Conservation (phyloP, 2,797 vertebrate species). For the Eremophila alpestris region DNA sequence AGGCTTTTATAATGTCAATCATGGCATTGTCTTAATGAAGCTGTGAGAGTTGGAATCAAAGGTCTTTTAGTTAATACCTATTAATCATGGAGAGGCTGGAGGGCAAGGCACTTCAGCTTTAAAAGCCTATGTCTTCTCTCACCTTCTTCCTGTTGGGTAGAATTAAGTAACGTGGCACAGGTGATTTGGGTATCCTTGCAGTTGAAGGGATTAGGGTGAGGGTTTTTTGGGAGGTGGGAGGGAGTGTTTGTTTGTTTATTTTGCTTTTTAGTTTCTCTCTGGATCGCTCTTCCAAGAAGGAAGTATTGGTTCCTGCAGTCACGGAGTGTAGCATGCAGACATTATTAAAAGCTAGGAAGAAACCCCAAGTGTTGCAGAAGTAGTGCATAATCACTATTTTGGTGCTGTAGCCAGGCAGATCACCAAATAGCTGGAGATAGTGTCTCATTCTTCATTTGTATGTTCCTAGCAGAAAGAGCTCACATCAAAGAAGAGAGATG, state of each 20-base stretch:
- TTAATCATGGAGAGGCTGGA: not conserved
- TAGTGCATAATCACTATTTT: not conserved
- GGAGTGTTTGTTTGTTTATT: rapidly evolving
- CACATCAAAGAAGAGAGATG: conserved; percentile 88
- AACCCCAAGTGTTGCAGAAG: not conserved
- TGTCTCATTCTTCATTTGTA: conserved; percentile 47
- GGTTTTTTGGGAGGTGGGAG: rapidly evolving
- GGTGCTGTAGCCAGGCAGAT: not conserved
- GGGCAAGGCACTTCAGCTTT: not conserved
- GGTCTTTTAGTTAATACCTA: conserved; percentile 4
- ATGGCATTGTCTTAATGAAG: not conserved
- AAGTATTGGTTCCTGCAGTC: not conserved
- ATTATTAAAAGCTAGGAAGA: not conserved
- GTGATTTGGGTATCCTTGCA: not conserved
- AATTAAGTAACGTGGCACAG: not conserved
- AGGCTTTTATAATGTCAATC: not conserved
- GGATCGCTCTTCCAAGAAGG: not conserved
- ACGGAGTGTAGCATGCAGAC: not conserved
- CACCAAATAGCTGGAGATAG: not conserved
- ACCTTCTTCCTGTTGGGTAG: not conserved
- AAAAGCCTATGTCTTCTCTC: not conserved
- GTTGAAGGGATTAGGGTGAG: not conserved
- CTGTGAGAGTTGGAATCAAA: not conserved
- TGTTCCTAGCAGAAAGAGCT: conserved; percentile 81
- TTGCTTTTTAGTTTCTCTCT: not conserved